Percentiles rank a stretch among this genome's conserved stretches.
Evolutionary conservation across 2,797 vertebrate genomes (phyloP).

Genomic region (Gallinago stenura): DNA sequence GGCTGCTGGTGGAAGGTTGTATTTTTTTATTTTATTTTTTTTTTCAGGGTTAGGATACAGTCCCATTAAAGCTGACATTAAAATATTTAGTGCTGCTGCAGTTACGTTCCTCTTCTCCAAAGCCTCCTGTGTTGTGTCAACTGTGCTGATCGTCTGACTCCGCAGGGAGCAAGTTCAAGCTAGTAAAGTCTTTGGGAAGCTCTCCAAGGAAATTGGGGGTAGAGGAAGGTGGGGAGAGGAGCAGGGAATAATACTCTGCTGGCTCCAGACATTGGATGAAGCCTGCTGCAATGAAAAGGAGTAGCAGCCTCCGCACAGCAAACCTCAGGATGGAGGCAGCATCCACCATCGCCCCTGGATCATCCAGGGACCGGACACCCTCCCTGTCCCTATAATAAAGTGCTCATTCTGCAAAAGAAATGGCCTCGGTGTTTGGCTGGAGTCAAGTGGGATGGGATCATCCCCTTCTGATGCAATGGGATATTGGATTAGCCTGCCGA

Average conservation of each 20-base stretch:
- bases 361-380: background rate
- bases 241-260: background rate
- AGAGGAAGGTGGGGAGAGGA: background rate
- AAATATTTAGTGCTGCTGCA: slow-evolving; percentile 28
- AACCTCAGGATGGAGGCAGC: background rate
- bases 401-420: background rate
- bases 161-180: slow-evolving; percentile 8
- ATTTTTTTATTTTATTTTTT: background rate
- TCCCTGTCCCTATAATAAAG: background rate
- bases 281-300: background rate
- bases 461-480: background rate
- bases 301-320: background rate
- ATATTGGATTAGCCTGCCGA: background rate
- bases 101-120: background rate
- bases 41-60: background rate
- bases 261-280: background rate
- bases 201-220: background rate
- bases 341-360: background rate
- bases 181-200: slow-evolving; percentile 17
- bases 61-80: slow-evolving; percentile 16
- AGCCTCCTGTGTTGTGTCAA: slow-evolving; percentile 15
- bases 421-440: background rate
- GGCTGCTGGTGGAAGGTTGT: background rate
- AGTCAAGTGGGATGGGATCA: background rate
- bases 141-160: background rate